A percentile compares a stretch with the other conserved stretches of the same genome.
These are phyloP conservation scores for Oophaga sylvatica DNA, from an alignment of 2,797 vertebrate species.

Conservation along the genomic window DNA sequence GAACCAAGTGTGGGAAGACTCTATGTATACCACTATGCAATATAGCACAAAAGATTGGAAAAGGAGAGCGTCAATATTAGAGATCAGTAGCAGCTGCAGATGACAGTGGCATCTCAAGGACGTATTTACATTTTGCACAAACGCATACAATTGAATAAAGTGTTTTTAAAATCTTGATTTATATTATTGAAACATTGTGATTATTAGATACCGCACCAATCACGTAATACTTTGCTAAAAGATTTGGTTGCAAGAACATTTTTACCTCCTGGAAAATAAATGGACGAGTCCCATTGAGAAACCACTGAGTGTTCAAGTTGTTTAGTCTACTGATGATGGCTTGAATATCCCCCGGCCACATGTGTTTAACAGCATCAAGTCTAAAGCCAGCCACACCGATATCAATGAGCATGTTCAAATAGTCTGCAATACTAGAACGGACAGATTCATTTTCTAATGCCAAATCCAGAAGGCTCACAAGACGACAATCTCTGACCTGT, in stretches of 20 bases:
- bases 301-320: constrained; percentile 84
- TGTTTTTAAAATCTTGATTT: no score
- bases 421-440: constrained; percentile 74
- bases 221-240: not conserved
- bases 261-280: constrained; percentile 91
- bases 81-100: no score
- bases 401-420: constrained; percentile 84
- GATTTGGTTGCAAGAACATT: not conserved
- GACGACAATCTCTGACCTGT: constrained; percentile 87
- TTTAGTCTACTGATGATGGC: constrained; percentile 75
- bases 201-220: not conserved
- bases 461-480: constrained; percentile 87
- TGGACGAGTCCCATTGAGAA: constrained; percentile 76
- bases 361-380: constrained; percentile 89
- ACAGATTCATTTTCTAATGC: constrained; percentile 86
- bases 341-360: constrained; percentile 91
- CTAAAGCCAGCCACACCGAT: constrained; percentile 92
- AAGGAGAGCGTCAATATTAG: no score
- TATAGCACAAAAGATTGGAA: no score
- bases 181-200: not conserved
- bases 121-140: no score
- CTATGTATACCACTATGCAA: no score
- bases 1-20: no score
- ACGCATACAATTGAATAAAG: no score
- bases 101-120: no score